Percentiles rank a stretch among this genome's conserved stretches.
phyloP scores from a whole-genome alignment of 2,888 invertebrate genomes.

The Subacronicta megacephala region DNA sequence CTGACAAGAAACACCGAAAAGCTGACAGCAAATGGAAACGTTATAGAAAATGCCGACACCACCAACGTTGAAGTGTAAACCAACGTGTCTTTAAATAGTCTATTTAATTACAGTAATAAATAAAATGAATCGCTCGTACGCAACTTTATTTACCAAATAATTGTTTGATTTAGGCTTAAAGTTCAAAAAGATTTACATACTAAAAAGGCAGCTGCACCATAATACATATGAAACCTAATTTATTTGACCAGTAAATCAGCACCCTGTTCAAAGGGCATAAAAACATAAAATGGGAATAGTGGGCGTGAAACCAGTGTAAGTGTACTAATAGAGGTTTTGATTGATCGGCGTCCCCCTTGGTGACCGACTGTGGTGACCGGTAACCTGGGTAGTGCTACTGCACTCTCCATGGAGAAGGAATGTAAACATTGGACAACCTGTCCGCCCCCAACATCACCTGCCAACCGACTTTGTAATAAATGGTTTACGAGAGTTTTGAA shows the following conservation, averaged over 20 bases:
- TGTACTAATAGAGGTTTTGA: slow-evolving; percentile 58
- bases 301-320: slow-evolving; percentile 43
- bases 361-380: slow-evolving; percentile 12
- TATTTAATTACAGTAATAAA: no score
- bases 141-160: no score
- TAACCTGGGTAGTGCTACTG: slow-evolving; percentile 53
- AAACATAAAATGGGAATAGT: slow-evolving; percentile 39
- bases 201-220: neutral
- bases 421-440: slow-evolving; percentile 74
- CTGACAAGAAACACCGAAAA: no score
- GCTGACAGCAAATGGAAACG: no score
- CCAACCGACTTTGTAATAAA: slow-evolving; percentile 28
- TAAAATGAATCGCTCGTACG: no score
- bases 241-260: slow-evolving; percentile 7
- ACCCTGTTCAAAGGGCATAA: slow-evolving; percentile 29
- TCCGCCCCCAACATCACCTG: slow-evolving; percentile 41
- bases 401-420: slow-evolving; percentile 86
- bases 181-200: no score
- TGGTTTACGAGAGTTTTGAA: slow-evolving; percentile 8
- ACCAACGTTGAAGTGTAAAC: no score
- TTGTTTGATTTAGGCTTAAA: no score
- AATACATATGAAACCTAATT: slow-evolving; percentile 20
- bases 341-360: slow-evolving; percentile 60
- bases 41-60: no score
- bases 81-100: no score